phyloP scores from a whole-genome alignment of 2,888 invertebrate genomes.

The Agrochola lota region DNA sequence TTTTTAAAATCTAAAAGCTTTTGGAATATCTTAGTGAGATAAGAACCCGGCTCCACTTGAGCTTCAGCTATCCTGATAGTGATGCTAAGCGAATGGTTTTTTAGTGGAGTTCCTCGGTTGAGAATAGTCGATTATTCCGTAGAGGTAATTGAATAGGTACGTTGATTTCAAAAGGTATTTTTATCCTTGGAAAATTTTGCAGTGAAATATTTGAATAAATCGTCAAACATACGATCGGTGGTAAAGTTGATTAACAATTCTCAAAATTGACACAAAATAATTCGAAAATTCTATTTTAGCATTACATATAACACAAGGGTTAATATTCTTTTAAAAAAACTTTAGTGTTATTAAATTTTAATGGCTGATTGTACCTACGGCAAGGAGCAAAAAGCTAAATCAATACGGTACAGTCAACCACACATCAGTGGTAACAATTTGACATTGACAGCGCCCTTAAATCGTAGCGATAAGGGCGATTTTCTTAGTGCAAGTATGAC shows the following conservation, averaged over 20 bases:
- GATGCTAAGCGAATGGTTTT: constrained; percentile 61
- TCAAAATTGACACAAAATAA: no score
- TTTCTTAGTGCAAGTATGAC: not conserved
- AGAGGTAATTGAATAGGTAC: constrained; percentile 47
- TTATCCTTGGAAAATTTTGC: not conserved
- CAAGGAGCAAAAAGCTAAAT: not conserved
- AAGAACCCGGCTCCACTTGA: constrained; percentile 52
- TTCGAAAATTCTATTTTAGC: no score
- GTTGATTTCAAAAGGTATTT: constrained; percentile 12
- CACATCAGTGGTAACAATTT: not conserved
- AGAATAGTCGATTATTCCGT: constrained; percentile 43
- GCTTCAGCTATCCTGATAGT: constrained; percentile 54
- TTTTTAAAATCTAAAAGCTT: constrained; percentile 67
- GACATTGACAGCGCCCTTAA: not conserved
- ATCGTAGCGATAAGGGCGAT: not conserved
- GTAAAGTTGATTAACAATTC: not conserved
- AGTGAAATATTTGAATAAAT: not conserved
- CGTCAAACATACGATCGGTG: not conserved
- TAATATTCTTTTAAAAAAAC: no score
- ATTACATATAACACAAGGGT: no score
- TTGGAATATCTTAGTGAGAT: constrained; percentile 63
- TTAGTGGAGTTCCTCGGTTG: constrained; percentile 50
- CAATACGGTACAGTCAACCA: not conserved
- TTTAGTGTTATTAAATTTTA: not conserved
- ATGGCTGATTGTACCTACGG: not conserved